phyloP scores from a whole-genome alignment of 1,140 invertebrate species.

The Cataglyphis hispanica region DNA sequence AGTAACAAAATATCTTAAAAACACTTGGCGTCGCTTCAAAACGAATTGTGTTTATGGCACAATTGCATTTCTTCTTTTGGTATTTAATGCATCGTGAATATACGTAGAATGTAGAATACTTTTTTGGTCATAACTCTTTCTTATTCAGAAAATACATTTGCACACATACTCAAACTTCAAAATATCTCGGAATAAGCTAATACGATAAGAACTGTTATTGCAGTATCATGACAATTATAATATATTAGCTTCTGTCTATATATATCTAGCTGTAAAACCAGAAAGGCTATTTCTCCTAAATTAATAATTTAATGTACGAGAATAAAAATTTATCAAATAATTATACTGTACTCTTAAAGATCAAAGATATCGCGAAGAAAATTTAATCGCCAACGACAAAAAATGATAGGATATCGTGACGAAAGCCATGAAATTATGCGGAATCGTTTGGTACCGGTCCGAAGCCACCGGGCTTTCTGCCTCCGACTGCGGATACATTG shows the following conservation, averaged over 20 bases:
- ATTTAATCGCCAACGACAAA: background rate
- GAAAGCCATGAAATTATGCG: background rate
- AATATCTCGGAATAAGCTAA: background rate
- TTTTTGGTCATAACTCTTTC: constrained; percentile 20
- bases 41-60: constrained; percentile 13
- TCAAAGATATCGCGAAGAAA: background rate
- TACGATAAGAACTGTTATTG: background rate
- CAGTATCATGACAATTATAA: background rate
- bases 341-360: background rate
- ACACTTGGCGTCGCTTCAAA: constrained; percentile 35
- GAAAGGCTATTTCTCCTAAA: background rate
- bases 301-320: background rate
- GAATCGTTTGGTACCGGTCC: constrained; percentile 16
- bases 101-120: too few species aligned
- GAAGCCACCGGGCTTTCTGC: constrained; percentile 64
- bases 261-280: background rate
- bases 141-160: background rate
- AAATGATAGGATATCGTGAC: background rate
- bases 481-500: constrained; percentile 85
- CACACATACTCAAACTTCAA: background rate
- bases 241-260: background rate
- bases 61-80: constrained; percentile 10
- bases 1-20: constrained; percentile 27
- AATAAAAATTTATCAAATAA: background rate
- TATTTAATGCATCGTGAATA: constrained; percentile 6